These are phyloP conservation scores for Hippasteria phrygiana DNA, from an alignment of 53 echinoderm and acorn worm species.

Conservation along the genomic window DNA sequence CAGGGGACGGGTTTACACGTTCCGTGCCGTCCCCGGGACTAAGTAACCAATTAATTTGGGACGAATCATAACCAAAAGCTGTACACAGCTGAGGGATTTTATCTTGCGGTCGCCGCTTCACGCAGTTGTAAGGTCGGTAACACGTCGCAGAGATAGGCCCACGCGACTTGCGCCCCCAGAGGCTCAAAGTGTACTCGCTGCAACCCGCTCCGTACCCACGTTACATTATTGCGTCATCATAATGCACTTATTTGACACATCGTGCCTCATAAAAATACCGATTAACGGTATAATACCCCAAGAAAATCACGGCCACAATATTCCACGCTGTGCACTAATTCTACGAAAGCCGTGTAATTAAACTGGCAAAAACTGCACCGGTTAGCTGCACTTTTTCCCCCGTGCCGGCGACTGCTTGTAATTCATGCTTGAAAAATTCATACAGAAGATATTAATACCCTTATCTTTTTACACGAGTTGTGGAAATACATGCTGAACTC, in stretches of 20 bases:
- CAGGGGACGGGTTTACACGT: conserved; percentile 56
- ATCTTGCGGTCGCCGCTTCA: not conserved
- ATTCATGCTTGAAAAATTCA: not conserved
- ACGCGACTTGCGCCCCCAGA: conserved; percentile 32
- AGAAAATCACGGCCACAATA: conserved; percentile 29
- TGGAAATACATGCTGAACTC: no score
- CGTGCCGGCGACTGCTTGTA: not conserved
- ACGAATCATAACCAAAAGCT: conserved; percentile 1
- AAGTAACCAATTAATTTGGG: conserved; percentile 59
- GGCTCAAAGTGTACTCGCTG: not conserved
- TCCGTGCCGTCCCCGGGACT: conserved; percentile 8
- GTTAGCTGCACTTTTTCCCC: not conserved
- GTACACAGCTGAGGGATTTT: not conserved
- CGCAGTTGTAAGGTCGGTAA: conserved; percentile 44
- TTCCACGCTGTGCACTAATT: not conserved
- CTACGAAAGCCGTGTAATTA: not conserved
- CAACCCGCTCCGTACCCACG: not conserved
- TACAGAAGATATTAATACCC: not conserved
- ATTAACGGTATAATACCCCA: conserved; percentile 39
- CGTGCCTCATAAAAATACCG: conserved; percentile 58
- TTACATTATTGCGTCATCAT: conserved; percentile 33
- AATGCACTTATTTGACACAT: conserved; percentile 66
- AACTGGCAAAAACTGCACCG: not conserved
- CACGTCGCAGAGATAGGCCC: conserved; percentile 35
- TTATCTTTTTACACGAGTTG: not conserved